Evolutionary conservation across 2,888 invertebrate genomes (phyloP).

Genomic region (Psococerastis gibbosa): DNA sequence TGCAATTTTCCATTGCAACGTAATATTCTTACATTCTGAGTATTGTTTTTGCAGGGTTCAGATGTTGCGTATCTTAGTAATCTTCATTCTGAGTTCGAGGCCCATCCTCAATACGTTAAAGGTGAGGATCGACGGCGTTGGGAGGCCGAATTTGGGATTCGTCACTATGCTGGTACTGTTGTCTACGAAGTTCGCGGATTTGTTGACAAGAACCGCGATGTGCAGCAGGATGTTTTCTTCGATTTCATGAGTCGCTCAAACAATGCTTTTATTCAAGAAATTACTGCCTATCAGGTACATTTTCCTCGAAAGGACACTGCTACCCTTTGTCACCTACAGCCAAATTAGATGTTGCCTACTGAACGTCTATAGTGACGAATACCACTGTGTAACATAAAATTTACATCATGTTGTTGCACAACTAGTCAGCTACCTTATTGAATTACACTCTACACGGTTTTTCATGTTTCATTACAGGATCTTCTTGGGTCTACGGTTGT

Average conservation of each 20-base stretch:
- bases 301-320: no score
- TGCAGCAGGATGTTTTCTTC: constrained; percentile 83
- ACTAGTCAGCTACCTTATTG: no score
- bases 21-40: no score
- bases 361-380: no score
- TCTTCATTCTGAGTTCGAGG: constrained; percentile 71
- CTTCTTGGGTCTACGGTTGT: constrained; percentile 26
- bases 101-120: constrained; percentile 66
- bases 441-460: no score
- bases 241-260: constrained; percentile 70
- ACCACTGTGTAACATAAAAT: no score
- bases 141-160: constrained; percentile 79
- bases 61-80: constrained; percentile 76
- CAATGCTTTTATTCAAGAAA: constrained; percentile 64
- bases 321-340: no score
- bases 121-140: constrained; percentile 66
- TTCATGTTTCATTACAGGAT: no score
- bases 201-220: constrained; percentile 82
- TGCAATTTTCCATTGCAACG: no score
- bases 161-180: constrained; percentile 79
- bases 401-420: no score
- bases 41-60: constrained; percentile 44
- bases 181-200: constrained; percentile 65
- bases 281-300: constrained; percentile 47
- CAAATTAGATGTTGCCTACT: no score